phyloP scores from a whole-genome alignment of 1,140 invertebrate species.

The Megathymus violae region DNA sequence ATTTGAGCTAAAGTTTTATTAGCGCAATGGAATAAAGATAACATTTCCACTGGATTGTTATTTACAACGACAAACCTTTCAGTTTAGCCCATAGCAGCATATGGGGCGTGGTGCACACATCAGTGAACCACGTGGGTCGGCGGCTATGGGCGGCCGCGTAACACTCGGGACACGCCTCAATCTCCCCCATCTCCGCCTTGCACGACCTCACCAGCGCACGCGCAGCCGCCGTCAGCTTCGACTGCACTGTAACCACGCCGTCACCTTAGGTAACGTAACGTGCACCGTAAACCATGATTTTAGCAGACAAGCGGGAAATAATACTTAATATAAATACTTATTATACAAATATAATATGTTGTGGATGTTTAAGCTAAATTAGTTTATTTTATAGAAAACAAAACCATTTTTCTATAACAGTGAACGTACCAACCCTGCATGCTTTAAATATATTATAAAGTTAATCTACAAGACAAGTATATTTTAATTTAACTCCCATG shows the following conservation, averaged over 20 bases:
- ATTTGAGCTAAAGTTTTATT: no score
- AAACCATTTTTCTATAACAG: no score
- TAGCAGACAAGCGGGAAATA: slow-evolving; percentile 6
- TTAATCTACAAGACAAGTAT: no score
- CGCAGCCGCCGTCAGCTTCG: slow-evolving; percentile 90
- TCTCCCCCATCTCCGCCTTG: slow-evolving; percentile 94
- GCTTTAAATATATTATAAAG: no score
- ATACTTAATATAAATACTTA: slow-evolving; percentile 12
- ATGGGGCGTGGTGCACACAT: slow-evolving; percentile 95
- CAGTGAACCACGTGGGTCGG: slow-evolving; percentile 93
- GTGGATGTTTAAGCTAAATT: no score
- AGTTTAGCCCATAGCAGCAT: slow-evolving; percentile 95
- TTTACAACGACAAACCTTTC: slow-evolving; percentile 88
- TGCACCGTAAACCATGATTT: neutral
- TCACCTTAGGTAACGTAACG: slow-evolving; percentile 6
- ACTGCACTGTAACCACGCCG: slow-evolving; percentile 84
- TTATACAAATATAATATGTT: no score
- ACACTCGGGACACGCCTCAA: slow-evolving; percentile 97
- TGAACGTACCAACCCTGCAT: no score
- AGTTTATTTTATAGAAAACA: no score
- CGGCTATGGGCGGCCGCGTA: slow-evolving; percentile 94
- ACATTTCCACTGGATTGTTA: no score
- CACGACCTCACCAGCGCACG: slow-evolving; percentile 92
- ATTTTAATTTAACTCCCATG: no score
- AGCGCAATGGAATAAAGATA: no score